Base-by-base conservation (phyloP, 2,888 invertebrate species). In the Agriopis aurantiaria region DNA sequence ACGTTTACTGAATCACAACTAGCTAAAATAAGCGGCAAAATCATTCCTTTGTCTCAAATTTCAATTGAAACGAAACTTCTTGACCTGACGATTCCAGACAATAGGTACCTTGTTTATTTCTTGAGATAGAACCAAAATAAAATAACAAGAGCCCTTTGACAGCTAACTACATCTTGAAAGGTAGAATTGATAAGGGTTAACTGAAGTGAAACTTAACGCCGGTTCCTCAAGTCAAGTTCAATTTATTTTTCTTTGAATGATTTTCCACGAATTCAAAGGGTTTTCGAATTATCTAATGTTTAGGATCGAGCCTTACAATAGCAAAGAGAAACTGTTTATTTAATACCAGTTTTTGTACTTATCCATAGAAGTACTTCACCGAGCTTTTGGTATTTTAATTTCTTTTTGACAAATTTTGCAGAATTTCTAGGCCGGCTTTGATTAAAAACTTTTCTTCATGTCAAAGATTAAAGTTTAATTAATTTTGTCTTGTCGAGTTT, bases 401-500 rank as follows among this genome's bases (percentile, higher is more conserved):
- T 53, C 6, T 12, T 57, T 57, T 57, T 57, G 43, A 43, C 9
- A 10, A 57, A 57, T 17, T 57, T 43, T 43, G 12, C 45, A 58
- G 23, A 17, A 46, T 58, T 11, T 23, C 43, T 48, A 33, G 46
- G 11, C 14, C 17, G 45, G 9, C 33, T 53, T 46, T 45, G n/a
- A 45, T 45, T 62, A 52, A 53, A 63, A 64, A 56, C 48, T 64
- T 64, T 48, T 48, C 43, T 49, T 51, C 17, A 57, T 41, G 43
- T 49, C 65, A 57, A 55, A 64, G 51, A 65, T 65, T 56, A 49
- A 65, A 57, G 33, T 65, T 57, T 56, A 56, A 65, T 65, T 57
- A 65, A 65, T 49, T 57, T 57, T 56, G 49, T 57, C 49, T 65
- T 51, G 33, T 48, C 45, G 23, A 65, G 23, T 57, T 65, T 51